Evolutionary conservation across 1,140 invertebrate species (phyloP).

Genomic region (Melitaea cinxia): DNA sequence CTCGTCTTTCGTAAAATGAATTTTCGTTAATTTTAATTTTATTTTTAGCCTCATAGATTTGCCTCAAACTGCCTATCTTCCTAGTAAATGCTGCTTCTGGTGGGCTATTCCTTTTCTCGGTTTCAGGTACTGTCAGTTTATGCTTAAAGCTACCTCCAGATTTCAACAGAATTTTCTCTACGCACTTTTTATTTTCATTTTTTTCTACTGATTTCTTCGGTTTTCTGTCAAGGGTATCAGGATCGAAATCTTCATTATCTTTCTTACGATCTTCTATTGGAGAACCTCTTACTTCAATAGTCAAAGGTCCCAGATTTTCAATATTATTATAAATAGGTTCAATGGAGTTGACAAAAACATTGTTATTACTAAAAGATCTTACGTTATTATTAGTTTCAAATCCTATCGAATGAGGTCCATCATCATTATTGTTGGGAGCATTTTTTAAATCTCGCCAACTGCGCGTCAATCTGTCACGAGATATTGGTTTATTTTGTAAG

Average conservation of each 20-base stretch:
- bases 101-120: slow-evolving; percentile 46
- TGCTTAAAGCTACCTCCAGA: slow-evolving; percentile 85
- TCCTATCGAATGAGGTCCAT: slow-evolving; percentile 37
- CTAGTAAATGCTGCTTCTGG: slow-evolving; percentile 61
- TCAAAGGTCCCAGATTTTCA: slow-evolving; percentile 85
- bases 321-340: slow-evolving; percentile 78
- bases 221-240: slow-evolving; percentile 91
- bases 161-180: slow-evolving; percentile 82
- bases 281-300: slow-evolving; percentile 88
- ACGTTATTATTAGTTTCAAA: slow-evolving; percentile 36
- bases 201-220: slow-evolving; percentile 65
- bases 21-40: slow-evolving; percentile 58
- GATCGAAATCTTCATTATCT: slow-evolving; percentile 87
- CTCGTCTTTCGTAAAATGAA: slow-evolving; percentile 58
- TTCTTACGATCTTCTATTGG: slow-evolving; percentile 69
- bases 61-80: slow-evolving; percentile 86
- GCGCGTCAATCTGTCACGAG: slow-evolving; percentile 52
- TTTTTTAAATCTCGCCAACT: slow-evolving; percentile 72
- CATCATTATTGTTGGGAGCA: slow-evolving; percentile 43
- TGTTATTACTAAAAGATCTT: slow-evolving; percentile 40
- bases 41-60: slow-evolving; percentile 88
- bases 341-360: slow-evolving; percentile 71
- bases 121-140: slow-evolving; percentile 52
- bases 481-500: slow-evolving; percentile 38
- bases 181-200: slow-evolving; percentile 57